Conservation (phyloP, 2,888 invertebrate species). For the Euproctis similis region DNA sequence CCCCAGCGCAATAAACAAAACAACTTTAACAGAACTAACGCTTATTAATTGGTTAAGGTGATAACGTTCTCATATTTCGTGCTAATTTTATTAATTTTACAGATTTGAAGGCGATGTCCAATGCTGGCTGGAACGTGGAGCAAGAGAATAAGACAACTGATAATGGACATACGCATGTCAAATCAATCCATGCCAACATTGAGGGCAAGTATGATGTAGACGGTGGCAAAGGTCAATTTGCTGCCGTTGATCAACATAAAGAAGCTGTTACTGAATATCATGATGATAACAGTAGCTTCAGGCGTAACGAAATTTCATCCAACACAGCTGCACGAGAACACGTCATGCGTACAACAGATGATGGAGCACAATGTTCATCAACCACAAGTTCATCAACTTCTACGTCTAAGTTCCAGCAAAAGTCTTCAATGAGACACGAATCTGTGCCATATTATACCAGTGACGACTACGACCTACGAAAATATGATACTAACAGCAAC, state of each 20-base stretch:
- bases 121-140: constrained; percentile 81
- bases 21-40: constrained; percentile 56
- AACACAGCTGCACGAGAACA: constrained; percentile 56
- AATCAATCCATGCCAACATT: constrained; percentile 78
- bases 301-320: constrained; percentile 51
- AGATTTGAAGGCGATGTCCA: constrained; percentile 66
- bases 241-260: constrained; percentile 78
- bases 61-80: neutral
- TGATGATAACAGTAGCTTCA: constrained; percentile 57
- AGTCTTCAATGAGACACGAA: constrained; percentile 49
- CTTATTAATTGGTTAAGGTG: constrained; percentile 47
- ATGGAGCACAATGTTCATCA: constrained; percentile 52
- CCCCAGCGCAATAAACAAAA: constrained; percentile 35
- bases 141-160: constrained; percentile 77
- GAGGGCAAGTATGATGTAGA: constrained; percentile 79
- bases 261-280: constrained; percentile 66
- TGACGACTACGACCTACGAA: constrained; percentile 40
- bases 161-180: constrained; percentile 79
- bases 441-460: constrained; percentile 46
- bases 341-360: constrained; percentile 53
- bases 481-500: constrained; percentile 39
- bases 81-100: constrained; percentile 28
- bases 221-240: constrained; percentile 79
- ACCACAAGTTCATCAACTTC: constrained; percentile 51
- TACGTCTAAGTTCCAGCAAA: constrained; percentile 50